These are phyloP conservation scores for Megaceryle alcyon DNA, from an alignment of 2,797 vertebrate genomes.

Conservation along the genomic window DNA sequence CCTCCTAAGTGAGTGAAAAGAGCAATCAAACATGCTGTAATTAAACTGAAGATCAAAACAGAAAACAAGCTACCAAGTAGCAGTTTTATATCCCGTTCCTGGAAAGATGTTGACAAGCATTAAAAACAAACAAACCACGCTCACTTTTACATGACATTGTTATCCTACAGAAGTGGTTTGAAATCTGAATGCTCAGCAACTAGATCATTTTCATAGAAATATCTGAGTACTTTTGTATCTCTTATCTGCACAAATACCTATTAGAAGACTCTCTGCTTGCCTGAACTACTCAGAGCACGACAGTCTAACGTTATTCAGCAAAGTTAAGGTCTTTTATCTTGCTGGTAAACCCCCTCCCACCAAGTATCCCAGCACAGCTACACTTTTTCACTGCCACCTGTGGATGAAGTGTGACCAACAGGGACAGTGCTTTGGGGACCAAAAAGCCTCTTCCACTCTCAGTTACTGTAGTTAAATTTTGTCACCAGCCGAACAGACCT, in stretches of 20 bases:
- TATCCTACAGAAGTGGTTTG: not conserved
- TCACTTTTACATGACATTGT: not conserved
- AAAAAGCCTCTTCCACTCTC: not conserved
- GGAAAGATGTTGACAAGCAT: conserved; percentile 56
- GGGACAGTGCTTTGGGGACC: accelerated
- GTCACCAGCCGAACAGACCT: not conserved
- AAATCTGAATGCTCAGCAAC: not conserved
- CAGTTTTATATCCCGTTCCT: conserved; percentile 56
- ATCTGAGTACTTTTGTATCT: accelerated
- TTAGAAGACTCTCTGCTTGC: not conserved
- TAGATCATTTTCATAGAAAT: not conserved
- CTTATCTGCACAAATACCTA: not conserved
- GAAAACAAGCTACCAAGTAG: conserved; percentile 42
- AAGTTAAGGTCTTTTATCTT: not conserved
- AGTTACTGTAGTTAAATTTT: not conserved
- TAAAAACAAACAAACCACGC: conserved; percentile 14
- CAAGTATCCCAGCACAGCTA: not conserved
- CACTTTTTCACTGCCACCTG: accelerated
- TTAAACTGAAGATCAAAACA: conserved; percentile 32
- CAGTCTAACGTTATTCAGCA: not conserved
- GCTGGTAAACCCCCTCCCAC: not conserved
- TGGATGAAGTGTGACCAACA: accelerated
- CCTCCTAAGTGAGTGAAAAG: not conserved
- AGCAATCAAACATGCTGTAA: conserved; percentile 33
- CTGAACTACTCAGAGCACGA: not conserved